Conservation (phyloP, 2,888 invertebrate species). For the Frankliniella intonsa region DNA sequence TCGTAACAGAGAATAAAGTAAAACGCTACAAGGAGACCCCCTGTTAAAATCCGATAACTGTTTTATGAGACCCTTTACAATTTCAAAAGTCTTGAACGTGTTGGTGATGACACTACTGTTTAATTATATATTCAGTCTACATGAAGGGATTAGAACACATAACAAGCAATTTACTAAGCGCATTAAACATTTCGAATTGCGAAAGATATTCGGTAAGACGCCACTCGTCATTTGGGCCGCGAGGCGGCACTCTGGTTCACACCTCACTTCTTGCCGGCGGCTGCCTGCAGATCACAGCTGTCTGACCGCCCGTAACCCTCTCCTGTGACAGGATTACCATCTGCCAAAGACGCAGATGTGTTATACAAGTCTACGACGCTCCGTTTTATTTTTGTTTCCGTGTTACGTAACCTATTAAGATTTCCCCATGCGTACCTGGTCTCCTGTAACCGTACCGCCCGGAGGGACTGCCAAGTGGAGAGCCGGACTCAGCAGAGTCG, state of each 20-base stretch:
- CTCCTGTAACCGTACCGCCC: not conserved
- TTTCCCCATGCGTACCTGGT: not conserved
- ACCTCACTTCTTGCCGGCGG: not conserved
- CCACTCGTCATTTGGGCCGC: not conserved
- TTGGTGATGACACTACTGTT: too few species aligned
- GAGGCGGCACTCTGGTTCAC: not conserved
- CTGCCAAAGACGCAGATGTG: not conserved
- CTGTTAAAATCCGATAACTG: not conserved
- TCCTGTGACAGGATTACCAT: not conserved
- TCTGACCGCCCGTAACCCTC: not conserved
- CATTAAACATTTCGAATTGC: too few species aligned
- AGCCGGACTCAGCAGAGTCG: too few species aligned
- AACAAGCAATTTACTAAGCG: too few species aligned
- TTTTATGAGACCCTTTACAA: too few species aligned
- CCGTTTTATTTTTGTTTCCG: not conserved
- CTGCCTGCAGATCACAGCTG: not conserved
- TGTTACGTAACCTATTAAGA: not conserved
- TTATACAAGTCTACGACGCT: not conserved
- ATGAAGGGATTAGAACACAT: too few species aligned
- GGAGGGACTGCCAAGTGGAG: not conserved
- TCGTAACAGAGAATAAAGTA: not conserved
- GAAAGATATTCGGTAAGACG: not conserved
- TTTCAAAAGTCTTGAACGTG: too few species aligned
- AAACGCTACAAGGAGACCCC: slow-evolving; percentile 15
- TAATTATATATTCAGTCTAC: too few species aligned